Base-by-base conservation (phyloP, 2,888 invertebrate species). In the Lobophora halterata region DNA sequence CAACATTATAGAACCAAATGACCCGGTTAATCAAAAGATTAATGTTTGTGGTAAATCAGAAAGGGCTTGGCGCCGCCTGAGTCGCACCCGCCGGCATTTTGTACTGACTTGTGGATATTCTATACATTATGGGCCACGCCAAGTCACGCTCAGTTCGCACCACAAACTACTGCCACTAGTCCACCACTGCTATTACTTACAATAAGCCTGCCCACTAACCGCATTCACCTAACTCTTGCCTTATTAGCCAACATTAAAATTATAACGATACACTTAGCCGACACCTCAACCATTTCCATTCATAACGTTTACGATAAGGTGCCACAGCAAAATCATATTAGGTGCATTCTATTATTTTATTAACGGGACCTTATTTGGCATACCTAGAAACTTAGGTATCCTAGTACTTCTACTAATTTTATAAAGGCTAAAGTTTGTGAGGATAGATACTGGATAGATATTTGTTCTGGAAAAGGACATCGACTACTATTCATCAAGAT, bases 191-290 rank as follows among this genome's bases (percentile, higher is more conserved):
- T 71, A 73, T 75, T 77, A 75, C 65, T 75, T 63, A 71, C 62
- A 57, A 67, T 68, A 70, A 66, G 57, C 59, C 61, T 63, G 56
- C 61, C 64, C 62, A 61, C 60, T 64, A 69, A 79, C 74, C 75
- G 53, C 75, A 69, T 61, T 72, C 61, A 58, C 69, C 71, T 73
- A 70, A 67, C 63, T 55, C 67, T 62, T n/a, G 55, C 60, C 65
- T 72, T 65, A 80, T 77, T 77, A 74, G 59, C 60, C 60, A 56
- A 65, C 67, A 80, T 76, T 74, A 76, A 71, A 74, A 70, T 79
- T 76, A 80, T 74, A 74, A 70, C 65, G 53, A 63, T 58, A 55
- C 56, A 55, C 56, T 70, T 65, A 61, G 62, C 58, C 43, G 51
- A 47, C 52, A 58, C 11, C 9, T 31, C 13, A 35, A 51, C 49